Evolutionary conservation across 2,888 invertebrate genomes (phyloP).

Genomic region (Tenthredo distinguenda): DNA sequence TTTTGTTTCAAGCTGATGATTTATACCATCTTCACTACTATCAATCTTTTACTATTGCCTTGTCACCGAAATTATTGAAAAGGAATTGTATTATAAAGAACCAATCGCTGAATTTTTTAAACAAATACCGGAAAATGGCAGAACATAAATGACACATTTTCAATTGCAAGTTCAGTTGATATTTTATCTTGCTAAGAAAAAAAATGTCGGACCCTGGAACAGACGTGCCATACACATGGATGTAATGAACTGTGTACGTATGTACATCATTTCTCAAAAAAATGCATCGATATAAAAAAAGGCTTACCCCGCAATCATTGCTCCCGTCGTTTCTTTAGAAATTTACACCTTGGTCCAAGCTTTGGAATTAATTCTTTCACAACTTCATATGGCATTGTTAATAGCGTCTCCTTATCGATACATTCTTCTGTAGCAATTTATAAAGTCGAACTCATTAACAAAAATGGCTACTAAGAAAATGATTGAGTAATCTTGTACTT

Average conservation of each 20-base stretch:
- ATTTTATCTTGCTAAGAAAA: no score
- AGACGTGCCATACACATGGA: no score
- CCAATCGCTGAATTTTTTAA: no score
- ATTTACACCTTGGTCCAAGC: constrained; percentile 9
- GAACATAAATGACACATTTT: no score
- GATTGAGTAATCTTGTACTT: neutral
- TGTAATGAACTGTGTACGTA: no score
- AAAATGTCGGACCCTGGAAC: no score
- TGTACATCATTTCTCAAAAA: neutral
- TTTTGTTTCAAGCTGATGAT: neutral
- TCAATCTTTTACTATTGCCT: no score
- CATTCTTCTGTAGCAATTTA: neutral
- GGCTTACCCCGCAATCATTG: neutral
- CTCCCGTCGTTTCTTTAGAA: neutral
- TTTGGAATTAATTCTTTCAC: constrained; percentile 20
- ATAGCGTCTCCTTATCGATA: constrained; percentile 11
- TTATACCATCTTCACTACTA: neutral
- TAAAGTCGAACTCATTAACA: neutral
- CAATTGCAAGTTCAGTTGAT: no score
- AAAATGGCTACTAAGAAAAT: neutral
- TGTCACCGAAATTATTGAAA: no score
- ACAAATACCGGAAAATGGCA: no score
- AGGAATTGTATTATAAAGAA: no score
- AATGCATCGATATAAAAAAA: neutral
- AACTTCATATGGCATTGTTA: neutral